Evolutionary conservation across 2,888 invertebrate species (phyloP), one percentile per base, ranked within the genome.

Genomic region (Gortyna flavago): DNA sequence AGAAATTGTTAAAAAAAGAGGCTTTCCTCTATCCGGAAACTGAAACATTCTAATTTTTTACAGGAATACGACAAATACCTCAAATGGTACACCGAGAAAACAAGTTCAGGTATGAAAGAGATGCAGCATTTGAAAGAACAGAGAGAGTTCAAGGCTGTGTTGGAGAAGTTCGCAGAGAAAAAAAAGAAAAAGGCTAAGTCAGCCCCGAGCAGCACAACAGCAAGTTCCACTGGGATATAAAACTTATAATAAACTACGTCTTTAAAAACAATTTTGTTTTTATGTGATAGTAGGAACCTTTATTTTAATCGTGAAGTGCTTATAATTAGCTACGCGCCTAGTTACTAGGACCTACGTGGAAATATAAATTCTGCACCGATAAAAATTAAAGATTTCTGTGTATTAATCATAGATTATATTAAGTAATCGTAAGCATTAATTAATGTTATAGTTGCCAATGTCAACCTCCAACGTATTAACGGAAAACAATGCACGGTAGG

Each of bases 21-120:
- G 32, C 29, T 44, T 67, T 21, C 0, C 18, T 35, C 18, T 68
- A 35, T 6, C 16, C 6, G 32, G 1, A 51, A 18, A 68, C 32
- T 44, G 3, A 59, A 13, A 44, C 35, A 59, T 35, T 44, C 13
- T 16, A 44, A 18, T 1, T 48, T 25, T 69, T 51, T 35, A 35
- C 86, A 96, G 96, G 94, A 95, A 51, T 95, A 94, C 84, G 88
- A 91, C 5, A 91, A 90, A 80, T 96, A 95, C 77, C 65, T 88
- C 0, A 92, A 93, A 74, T 96, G 96, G 96, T 95, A 94, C 82
- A 67, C 77, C 0, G 91, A 92, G 5, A 93, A 93, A n/a, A 94
- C 95, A 0, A 41, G 79, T 1, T 92, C 91, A 88, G 96, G 95
- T 29, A 91, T 87, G 41, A 92, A 88, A 76, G 95, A 95, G 81